These are phyloP conservation scores for Todus mexicanus DNA, from an alignment of 2,797 vertebrate genomes.

Conservation along the genomic window DNA sequence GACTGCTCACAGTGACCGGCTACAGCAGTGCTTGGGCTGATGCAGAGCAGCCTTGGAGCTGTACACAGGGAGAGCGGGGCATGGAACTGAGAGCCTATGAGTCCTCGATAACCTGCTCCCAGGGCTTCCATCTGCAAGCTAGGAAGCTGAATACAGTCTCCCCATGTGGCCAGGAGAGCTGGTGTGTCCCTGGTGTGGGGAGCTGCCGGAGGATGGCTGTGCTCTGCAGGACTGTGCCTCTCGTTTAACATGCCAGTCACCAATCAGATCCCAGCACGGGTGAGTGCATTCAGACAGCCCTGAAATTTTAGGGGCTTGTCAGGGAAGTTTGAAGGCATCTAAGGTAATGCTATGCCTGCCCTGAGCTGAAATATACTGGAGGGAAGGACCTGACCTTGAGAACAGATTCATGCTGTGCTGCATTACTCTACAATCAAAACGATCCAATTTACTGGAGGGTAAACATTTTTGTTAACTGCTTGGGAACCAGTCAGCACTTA, in stretches of 20 bases:
- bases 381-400: neutral
- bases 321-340: neutral
- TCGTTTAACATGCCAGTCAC: neutral
- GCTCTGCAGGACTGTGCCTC: neutral
- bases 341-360: neutral
- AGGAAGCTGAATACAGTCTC: neutral
- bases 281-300: neutral
- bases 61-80: fast-evolving
- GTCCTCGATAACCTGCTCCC: neutral
- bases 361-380: neutral
- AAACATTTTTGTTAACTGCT: constrained; percentile 44
- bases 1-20: fast-evolving
- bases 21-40: neutral
- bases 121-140: neutral
- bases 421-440: neutral
- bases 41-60: fast-evolving
- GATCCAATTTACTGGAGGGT: neutral
- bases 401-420: neutral
- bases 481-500: neutral
- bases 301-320: neutral
- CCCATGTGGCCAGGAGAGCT: neutral
- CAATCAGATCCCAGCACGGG: neutral
- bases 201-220: neutral
- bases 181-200: neutral
- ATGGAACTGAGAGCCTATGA: fast-evolving